Evolutionary conservation across 2,113 vertebrate genomes (phyloP).

Genomic region (Australoheros scitulus): DNA sequence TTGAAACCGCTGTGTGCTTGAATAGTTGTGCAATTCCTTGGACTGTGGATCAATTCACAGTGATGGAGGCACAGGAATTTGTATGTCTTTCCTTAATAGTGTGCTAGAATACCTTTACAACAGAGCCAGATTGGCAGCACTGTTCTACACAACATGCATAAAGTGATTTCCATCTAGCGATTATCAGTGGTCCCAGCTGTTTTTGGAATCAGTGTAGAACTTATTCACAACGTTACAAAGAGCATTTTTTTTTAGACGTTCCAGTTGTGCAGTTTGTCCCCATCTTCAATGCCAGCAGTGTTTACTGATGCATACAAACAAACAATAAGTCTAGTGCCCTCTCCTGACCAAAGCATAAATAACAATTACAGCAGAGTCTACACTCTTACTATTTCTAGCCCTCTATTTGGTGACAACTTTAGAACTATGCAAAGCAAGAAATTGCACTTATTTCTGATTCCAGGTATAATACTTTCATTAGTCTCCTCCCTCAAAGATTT

Average conservation of each 20-base stretch:
- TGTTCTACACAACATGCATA: background rate
- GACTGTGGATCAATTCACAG: background rate
- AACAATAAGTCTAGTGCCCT: conserved; percentile 30
- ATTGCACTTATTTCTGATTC: background rate
- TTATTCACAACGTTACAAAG: background rate
- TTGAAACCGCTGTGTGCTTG: background rate
- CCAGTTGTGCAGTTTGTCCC: background rate
- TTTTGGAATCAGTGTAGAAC: background rate
- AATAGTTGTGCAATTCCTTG: background rate
- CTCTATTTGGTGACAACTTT: background rate
- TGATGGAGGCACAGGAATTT: too few relatives aligned
- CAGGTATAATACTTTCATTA: background rate
- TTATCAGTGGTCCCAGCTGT: background rate
- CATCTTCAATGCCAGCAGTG: background rate
- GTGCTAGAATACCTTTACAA: background rate
- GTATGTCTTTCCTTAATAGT: background rate
- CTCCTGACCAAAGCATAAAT: conserved; percentile 40
- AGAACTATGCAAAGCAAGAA: background rate
- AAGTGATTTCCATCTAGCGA: background rate
- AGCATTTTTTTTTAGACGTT: background rate
- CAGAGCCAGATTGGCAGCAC: background rate
- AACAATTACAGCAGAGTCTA: background rate
- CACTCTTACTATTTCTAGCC: background rate
- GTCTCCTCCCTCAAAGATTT: background rate
- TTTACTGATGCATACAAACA: background rate